phyloP scores from a whole-genome alignment of 2,797 vertebrate genomes.

The Poeciliopsis paucimaculata region DNA sequence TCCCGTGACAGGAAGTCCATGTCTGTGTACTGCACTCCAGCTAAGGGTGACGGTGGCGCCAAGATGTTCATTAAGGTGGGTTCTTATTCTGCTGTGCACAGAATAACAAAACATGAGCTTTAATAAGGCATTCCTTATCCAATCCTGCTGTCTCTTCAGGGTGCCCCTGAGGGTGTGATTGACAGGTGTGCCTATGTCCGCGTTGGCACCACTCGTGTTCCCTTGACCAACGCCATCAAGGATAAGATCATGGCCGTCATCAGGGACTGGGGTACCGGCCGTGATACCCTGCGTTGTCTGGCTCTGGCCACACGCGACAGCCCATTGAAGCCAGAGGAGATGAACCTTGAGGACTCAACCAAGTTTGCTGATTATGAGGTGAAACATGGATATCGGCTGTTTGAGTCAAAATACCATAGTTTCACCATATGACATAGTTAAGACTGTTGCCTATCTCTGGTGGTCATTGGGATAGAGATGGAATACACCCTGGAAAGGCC shows the following conservation, averaged over 20 bases:
- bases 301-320: constrained; percentile 89
- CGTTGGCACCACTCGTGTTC: constrained; percentile 87
- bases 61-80: constrained; percentile 95
- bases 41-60: constrained; percentile 90
- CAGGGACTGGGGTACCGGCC: constrained; percentile 93
- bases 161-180: constrained; percentile 92
- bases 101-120: not conserved
- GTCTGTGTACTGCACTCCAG: constrained; percentile 91
- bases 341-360: constrained; percentile 87
- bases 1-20: constrained; percentile 96
- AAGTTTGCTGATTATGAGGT: constrained; percentile 91
- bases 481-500: too few species aligned
- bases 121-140: not conserved
- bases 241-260: constrained; percentile 88
- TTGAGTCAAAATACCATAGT: too few species aligned
- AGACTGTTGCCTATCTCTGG: too few species aligned
- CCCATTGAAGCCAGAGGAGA: constrained; percentile 87
- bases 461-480: too few species aligned
- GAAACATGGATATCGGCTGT: constrained; percentile 7
- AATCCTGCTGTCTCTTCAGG: constrained; percentile 70
- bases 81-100: not conserved
- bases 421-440: too few species aligned
- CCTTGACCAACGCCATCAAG: constrained; percentile 82
- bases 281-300: constrained; percentile 91
- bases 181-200: constrained; percentile 90